phyloP scores from a whole-genome alignment of 2,113 vertebrate genomes.

The Astur gentilis region DNA sequence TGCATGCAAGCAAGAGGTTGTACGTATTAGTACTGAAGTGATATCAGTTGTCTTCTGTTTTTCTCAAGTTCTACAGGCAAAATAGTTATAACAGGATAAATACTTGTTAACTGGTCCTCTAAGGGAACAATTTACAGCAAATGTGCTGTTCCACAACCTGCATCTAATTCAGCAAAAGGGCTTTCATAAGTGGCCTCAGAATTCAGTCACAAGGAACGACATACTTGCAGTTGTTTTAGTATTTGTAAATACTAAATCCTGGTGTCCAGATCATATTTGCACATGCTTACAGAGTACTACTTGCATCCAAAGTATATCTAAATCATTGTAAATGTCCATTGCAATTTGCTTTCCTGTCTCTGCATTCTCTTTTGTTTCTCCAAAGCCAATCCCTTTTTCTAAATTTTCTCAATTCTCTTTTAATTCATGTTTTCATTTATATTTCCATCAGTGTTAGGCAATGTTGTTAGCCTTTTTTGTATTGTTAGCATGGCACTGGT shows the following conservation, averaged over 20 bases:
- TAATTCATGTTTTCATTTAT: slow-evolving; percentile 72
- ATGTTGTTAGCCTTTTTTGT: slow-evolving; percentile 68
- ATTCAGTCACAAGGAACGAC: background rate
- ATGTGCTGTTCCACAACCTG: background rate
- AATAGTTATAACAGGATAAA: background rate
- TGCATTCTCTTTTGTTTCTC: slow-evolving; percentile 70
- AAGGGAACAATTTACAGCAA: background rate
- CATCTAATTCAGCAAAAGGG: background rate
- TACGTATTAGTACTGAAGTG: background rate
- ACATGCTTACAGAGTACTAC: background rate
- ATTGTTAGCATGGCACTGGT: slow-evolving; percentile 66
- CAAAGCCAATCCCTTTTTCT: slow-evolving; percentile 61
- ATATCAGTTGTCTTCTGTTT: background rate
- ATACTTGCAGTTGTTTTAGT: background rate
- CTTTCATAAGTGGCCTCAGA: background rate
- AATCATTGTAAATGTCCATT: background rate
- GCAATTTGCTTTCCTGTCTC: background rate
- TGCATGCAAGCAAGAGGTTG: background rate
- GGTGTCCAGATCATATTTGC: background rate
- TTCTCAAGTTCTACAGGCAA: background rate
- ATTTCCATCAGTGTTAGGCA: slow-evolving; percentile 72
- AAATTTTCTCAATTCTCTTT: slow-evolving; percentile 67
- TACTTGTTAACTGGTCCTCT: background rate
- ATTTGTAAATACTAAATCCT: background rate
- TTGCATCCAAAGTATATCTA: background rate